Base-by-base conservation (phyloP, 2,113 vertebrate genomes). In the Thunnus maccoyii region DNA sequence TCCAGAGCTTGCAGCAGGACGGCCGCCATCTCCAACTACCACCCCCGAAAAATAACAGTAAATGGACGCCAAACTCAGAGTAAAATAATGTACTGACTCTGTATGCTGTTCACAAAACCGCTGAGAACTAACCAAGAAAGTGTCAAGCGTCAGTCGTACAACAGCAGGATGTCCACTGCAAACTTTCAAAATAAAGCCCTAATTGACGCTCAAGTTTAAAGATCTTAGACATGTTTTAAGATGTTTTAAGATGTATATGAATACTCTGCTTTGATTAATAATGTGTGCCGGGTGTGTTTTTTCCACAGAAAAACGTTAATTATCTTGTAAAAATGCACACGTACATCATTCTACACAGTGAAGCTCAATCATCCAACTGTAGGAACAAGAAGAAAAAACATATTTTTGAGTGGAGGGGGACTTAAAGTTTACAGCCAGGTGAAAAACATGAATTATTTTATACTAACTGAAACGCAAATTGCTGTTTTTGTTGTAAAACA, bases 1-100 rank as follows among this genome's bases (percentile, higher is more conserved):
- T 98, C 98, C 87, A 99, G 68, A 0, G 96, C 91, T 85, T 98
- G 97, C 91, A 97, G 96, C 92, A 99, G 86, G 63, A 97, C 96
- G 0, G 94, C 95, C 95, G 98, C 96, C 98, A 99, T 99, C 60
- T 86, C 57, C 75, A 1, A 60, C 78, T n/a, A 3, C 10, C 12
- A 4, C 13, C 30, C 14, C 36, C 1, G 5, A 17, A 25, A 47
- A 84, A 41, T 4, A 48, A n/a, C 3, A 0, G 0, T 13, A 65
- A 64, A 50, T 9, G 0, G 3, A 60, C n/a, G 0, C 36, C 8
- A 76, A 74, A 63, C 68, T 80, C n/a, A 14, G 36, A 4, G 3
- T 11, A 36, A 67, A 57, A 30, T 1, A 47, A 22, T 3, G 13
- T 50, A 14, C 13, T 16, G 2, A 10, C 36, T 20, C 27, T 51